Base-by-base conservation (phyloP, 2,888 invertebrate genomes). In the Lithophane socia region DNA sequence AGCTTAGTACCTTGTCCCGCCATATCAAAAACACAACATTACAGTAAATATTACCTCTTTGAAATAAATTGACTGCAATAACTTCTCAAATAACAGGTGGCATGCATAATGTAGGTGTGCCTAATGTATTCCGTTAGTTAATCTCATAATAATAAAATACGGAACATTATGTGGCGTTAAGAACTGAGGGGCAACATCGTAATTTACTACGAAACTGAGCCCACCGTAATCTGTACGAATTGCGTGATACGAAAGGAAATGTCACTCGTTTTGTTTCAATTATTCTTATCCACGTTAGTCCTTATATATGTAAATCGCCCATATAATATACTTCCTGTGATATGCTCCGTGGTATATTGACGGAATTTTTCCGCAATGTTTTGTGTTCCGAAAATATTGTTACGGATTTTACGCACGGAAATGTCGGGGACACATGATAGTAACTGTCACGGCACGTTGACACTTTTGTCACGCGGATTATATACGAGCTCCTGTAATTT, bases 221-320 rank as follows among this genome's bases (percentile, higher is more conserved):
- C 76, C 77, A 85, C 88, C 85, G 89, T 91, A 93, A 94, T 94
- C 92, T 92, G 86, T 86, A 83, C 88, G 88, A 90, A 92, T 93
- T 91, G 93, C 94, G 94, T 94, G 94, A 93, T 92, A 89, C 80
- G 92, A 91, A 94, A 92, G 89, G 87, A 91, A 93, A 93, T 93
- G 91, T 90, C 89, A 90, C 89, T 90, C 92, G 90, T 91, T 94
- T 92, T 92, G 91, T 93, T 92, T 93, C 93, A 93, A 93, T 94
- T 93, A 93, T 90, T 90, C 87, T 84, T 84, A 88, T 85, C 86
- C 87, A 88, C 89, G 82, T 89, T 90, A 87, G 83, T 79, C 77
- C 74, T 83, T 90, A 92, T 90, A 89, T 89, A 91, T 90, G 88
- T 87, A 91, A 90, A 91, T 88, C 85, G 82, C 70, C 70, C n/a